Percentiles rank a stretch among this genome's conserved stretches.
These are phyloP conservation scores for Melitaea cinxia DNA, from an alignment of 1,140 invertebrate genomes.

Conservation along the genomic window DNA sequence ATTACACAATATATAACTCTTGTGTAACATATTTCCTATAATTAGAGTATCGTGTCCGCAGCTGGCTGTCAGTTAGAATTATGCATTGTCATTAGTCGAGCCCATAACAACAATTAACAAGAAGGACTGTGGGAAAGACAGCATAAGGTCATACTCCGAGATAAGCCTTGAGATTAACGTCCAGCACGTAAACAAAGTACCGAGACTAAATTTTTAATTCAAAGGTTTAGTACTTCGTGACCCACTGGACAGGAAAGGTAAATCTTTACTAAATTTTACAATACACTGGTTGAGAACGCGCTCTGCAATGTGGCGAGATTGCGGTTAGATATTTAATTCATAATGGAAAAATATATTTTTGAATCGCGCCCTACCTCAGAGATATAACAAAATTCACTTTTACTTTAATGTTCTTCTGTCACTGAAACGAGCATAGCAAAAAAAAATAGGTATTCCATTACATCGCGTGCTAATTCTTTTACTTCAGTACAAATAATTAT, in stretches of 20 bases:
- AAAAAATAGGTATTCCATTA: no score
- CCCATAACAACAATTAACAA: conserved; percentile 26
- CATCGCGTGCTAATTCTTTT: no score
- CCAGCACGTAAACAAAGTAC: conserved; percentile 23
- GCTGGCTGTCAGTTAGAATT: conserved; percentile 17
- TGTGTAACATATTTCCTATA: not conserved
- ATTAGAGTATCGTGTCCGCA: conserved; percentile 1
- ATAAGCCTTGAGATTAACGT: conserved; percentile 28
- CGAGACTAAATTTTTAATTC: conserved; percentile 17
- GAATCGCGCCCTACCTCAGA: no score
- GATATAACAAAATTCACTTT: no score
- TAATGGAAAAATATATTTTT: no score
- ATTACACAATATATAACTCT: not conserved
- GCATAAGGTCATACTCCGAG: conserved; percentile 19
- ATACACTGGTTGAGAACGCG: no score
- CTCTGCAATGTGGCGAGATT: no score
- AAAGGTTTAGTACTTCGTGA: not conserved
- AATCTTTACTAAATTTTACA: not conserved
- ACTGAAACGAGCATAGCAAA: no score
- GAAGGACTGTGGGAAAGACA: conserved; percentile 32
- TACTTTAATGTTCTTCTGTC: no score
- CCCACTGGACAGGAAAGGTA: not conserved
- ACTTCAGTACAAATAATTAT: no score
- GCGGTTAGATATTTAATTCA: no score
- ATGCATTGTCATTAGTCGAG: conserved; percentile 31